Evolutionary conservation across 1,140 invertebrate species (phyloP), one percentile per base, ranked within the genome.

Genomic region (Drosophila truncata): DNA sequence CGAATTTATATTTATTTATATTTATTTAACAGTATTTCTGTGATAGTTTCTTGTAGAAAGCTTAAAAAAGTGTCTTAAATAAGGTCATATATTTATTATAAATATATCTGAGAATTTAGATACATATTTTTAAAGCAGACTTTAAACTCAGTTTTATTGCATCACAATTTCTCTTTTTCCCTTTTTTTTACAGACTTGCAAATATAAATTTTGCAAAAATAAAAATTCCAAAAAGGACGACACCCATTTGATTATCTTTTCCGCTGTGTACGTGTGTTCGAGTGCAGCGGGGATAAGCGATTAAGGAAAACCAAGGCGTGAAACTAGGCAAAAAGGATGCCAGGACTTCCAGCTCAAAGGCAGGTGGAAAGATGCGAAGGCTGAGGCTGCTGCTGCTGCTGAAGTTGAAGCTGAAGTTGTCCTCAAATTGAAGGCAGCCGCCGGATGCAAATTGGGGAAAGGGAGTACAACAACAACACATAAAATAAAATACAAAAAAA

Each of bases 261-360:
- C 9, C 58, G 31, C 62, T 49, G 42, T 47, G 42, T 31, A 11
- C 20, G 16, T 66, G 27, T 33, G 27, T 31, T 23, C 33, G 27
- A 23, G 39, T 54, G 27, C 47, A 62, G 59, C 60, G 52, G 52
- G 65, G 60, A 82, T 82, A 90, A 90, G 73, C 85, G 85, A 87
- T 87, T 87, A 84, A 80, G 62, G 61, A 78, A 88, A 77, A 80
- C 63, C 85, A 84, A 83, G 73, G 84, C 80, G 70, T 77, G 59
- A 78, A 87, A 90, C 80, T 87, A 70, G 77, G 72, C 72, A 78
- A 82, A 55, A 57, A 35, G 31, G 31, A 61, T 60, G 25, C 39
- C 33, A 46, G 27, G 25, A 18, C 37, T 16, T 4, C 3, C 9
- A 31, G 44, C 44, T 41, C 57, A 78, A 71, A 44, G 72, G 60